A percentile compares a stretch with the other conserved stretches of the same genome.
Evolutionary conservation across 2,797 vertebrate genomes (phyloP).

Genomic region (Menidia menidia): DNA sequence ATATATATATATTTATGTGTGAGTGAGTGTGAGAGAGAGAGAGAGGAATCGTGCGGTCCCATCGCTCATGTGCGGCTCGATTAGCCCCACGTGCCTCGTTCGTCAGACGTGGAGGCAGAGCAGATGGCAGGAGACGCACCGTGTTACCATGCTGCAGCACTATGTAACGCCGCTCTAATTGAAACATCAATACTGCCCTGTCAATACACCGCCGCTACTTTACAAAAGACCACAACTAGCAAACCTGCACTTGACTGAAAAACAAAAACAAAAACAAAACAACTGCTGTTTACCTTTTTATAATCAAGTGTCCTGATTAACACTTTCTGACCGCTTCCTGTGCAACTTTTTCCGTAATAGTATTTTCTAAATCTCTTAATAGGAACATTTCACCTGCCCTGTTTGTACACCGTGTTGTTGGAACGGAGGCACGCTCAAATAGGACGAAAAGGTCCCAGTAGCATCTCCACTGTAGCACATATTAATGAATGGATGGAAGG

Average conservation of each 20-base stretch:
- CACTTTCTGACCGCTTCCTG: conserved; percentile 35
- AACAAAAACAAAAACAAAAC: conserved; percentile 4
- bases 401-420: conserved; percentile 36
- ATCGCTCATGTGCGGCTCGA: conserved; percentile 84
- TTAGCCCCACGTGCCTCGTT: conserved; percentile 85
- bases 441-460: conserved; percentile 35
- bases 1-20: conserved; percentile 20
- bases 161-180: conserved; percentile 84
- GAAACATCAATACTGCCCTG: conserved; percentile 85
- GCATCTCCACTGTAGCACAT: conserved; percentile 54
- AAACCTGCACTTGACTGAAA: conserved; percentile 57
- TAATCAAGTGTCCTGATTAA: conserved; percentile 1
- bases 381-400: conserved; percentile 42
- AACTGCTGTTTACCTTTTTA: neutral
- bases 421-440: conserved; percentile 40
- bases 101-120: conserved; percentile 81
- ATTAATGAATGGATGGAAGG: conserved; percentile 76
- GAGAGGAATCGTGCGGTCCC: conserved; percentile 69
- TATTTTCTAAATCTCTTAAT: conserved; percentile 38
- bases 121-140: conserved; percentile 84
- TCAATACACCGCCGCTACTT: conserved; percentile 78
- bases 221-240: conserved; percentile 63
- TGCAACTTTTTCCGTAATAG: conserved; percentile 13
- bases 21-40: conserved; percentile 13
- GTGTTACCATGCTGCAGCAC: conserved; percentile 79